phyloP scores from a whole-genome alignment of 2,888 invertebrate species.

The Chrysolina haemoptera region DNA sequence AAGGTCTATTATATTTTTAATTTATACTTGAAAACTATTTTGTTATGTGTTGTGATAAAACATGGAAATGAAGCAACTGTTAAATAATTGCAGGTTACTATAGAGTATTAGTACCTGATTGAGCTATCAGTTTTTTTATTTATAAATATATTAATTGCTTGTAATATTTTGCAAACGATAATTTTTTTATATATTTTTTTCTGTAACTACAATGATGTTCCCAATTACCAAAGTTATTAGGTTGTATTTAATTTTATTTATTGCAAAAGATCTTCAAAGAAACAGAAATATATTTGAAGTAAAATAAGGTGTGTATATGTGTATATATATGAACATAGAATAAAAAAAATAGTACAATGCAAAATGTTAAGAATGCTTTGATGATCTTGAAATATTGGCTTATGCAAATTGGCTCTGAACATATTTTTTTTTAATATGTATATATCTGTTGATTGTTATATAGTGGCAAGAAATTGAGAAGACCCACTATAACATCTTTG shows the following conservation, averaged over 20 bases:
- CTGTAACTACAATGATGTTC: conserved; percentile 36
- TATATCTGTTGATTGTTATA: not conserved
- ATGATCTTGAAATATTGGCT: not conserved
- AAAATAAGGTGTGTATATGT: not conserved
- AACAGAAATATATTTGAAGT: not conserved
- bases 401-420: too few relatives aligned
- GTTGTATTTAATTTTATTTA: conserved; percentile 5
- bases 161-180: not conserved
- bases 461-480: too few relatives aligned
- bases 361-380: not conserved
- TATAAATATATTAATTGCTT: conserved; percentile 24
- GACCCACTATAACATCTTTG: too few relatives aligned
- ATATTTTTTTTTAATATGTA: not conserved
- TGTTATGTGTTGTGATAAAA: not conserved
- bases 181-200: not conserved
- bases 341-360: not conserved
- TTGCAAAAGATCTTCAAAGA: not conserved
- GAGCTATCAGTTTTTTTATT: not conserved
- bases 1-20: too few relatives aligned
- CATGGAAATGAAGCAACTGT: not conserved
- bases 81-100: not conserved
- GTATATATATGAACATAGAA: not conserved
- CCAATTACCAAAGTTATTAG: conserved; percentile 39
- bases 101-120: conserved; percentile 9
- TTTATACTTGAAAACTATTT: too few relatives aligned